Conservation (phyloP, 2,888 invertebrate species). For the Polyommatus iphigenia region DNA sequence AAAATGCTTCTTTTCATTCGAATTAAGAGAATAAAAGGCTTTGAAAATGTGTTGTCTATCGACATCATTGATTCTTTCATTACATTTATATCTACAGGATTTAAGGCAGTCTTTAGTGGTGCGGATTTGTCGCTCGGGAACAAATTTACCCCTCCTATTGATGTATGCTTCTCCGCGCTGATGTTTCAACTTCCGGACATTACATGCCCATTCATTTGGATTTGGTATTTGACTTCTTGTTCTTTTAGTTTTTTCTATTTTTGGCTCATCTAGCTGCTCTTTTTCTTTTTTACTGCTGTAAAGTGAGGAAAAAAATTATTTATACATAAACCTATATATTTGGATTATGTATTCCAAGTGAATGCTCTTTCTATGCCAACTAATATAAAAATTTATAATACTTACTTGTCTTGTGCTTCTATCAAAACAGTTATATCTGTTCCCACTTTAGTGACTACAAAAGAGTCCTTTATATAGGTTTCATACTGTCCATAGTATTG, state of each 20-base stretch:
- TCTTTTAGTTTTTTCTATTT: constrained; percentile 46
- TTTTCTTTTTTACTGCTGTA: constrained; percentile 53
- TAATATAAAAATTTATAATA: constrained; percentile 35
- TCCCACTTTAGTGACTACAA: constrained; percentile 57
- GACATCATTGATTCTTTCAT: constrained; percentile 60
- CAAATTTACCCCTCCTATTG: constrained; percentile 65
- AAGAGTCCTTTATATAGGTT: constrained; percentile 56
- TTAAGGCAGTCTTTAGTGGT: constrained; percentile 68
- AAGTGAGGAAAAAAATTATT: constrained; percentile 34
- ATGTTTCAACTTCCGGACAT: constrained; percentile 66
- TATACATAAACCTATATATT: neutral
- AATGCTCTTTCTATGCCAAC: too few relatives aligned
- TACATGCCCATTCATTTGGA: constrained; percentile 69
- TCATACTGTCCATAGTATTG: constrained; percentile 63
- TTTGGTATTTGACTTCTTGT: constrained; percentile 57
- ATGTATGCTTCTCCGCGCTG: constrained; percentile 71
- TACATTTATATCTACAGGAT: constrained; percentile 68
- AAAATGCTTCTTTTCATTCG: constrained; percentile 71
- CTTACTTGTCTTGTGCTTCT: constrained; percentile 59
- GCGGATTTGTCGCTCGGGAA: constrained; percentile 61
- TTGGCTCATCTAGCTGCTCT: constrained; percentile 41
- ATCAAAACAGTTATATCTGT: constrained; percentile 47
- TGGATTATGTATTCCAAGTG: neutral
- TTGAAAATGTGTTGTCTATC: constrained; percentile 69
- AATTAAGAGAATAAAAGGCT: constrained; percentile 67